phyloP scores from a whole-genome alignment of 1,140 invertebrate species.

The silkworm (Bombyx mori) region DNA sequence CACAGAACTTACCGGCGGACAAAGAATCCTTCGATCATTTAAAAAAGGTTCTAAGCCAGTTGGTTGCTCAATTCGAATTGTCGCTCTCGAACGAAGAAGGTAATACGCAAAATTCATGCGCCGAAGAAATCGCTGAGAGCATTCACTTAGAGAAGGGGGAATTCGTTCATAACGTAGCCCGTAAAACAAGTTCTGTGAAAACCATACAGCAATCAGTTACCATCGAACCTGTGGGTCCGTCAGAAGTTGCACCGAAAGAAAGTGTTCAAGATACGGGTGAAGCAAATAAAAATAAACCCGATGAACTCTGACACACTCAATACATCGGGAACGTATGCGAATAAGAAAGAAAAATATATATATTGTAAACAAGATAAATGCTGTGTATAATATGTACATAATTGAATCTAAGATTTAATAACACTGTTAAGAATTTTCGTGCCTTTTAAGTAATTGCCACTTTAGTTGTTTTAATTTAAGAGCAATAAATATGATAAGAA shows the following conservation, averaged over 20 bases:
- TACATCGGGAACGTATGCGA: conserved; percentile 5
- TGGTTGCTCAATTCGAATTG: conserved; percentile 53
- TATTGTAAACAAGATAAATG: conserved; percentile 6
- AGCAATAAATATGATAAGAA: neutral
- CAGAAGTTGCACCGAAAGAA: neutral
- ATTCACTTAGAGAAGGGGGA: neutral
- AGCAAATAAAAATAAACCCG: conserved; percentile 8
- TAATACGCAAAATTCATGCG: conserved; percentile 2
- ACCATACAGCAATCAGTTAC: neutral
- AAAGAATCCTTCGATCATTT: conserved; percentile 53
- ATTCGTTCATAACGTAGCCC: neutral
- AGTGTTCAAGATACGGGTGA: conserved; percentile 3
- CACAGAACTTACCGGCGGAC: conserved; percentile 15
- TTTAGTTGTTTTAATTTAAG: neutral
- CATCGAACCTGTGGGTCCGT: neutral
- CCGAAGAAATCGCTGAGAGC: too few species aligned
- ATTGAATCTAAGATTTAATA: conserved; percentile 13
- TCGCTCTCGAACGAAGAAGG: conserved; percentile 34
- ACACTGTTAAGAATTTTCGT: conserved; percentile 15
- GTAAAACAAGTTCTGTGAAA: neutral
- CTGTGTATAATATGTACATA: conserved; percentile 21
- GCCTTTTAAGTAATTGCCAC: conserved; percentile 12
- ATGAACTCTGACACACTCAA: conserved; percentile 13
- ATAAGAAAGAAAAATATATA: conserved; percentile 3
- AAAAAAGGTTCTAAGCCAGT: conserved; percentile 47